These are phyloP conservation scores for Oreamnos americanus DNA, from an alignment of 2,113 vertebrate genomes.

Conservation along the genomic window DNA sequence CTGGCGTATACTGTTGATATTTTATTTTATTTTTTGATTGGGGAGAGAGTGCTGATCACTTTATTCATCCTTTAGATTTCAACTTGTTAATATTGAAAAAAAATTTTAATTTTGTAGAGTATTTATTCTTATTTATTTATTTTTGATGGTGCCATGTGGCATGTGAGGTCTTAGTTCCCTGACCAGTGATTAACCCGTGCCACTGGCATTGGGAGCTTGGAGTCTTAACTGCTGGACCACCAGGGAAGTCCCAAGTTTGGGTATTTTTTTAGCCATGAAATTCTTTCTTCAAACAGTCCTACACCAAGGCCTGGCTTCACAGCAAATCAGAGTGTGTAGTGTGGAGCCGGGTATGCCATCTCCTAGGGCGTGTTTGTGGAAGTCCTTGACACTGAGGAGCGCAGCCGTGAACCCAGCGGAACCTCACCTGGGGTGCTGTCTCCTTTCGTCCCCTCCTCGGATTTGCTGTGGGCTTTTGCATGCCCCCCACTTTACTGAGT, in stretches of 20 bases:
- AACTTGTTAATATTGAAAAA: not conserved
- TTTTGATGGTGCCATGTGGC: not conserved
- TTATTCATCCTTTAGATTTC: not conserved
- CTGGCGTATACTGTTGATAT: not conserved
- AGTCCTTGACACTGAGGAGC: not conserved
- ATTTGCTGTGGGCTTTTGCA: not conserved
- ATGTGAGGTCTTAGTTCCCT: not conserved
- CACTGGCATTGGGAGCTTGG: not conserved
- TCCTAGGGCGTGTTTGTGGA: not conserved
- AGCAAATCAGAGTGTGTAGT: not conserved
- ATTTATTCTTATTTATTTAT: not conserved
- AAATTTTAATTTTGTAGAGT: not conserved
- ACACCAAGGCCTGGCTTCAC: not conserved
- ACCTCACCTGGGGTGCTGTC: not conserved
- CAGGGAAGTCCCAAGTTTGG: not conserved
- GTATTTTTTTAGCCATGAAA: not conserved
- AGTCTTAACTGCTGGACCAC: not conserved
- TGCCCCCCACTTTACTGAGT: not conserved
- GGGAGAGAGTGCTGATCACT: not conserved
- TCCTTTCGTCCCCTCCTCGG: not conserved
- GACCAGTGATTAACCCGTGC: not conserved
- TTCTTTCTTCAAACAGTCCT: not conserved
- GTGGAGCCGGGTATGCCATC: not conserved
- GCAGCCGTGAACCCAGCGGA: accelerated
- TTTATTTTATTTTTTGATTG: not conserved